A percentile compares a stretch with the other conserved stretches of the same genome.
Evolutionary conservation across 2,797 vertebrate species (phyloP).

Genomic region (Valencia hispanica): DNA sequence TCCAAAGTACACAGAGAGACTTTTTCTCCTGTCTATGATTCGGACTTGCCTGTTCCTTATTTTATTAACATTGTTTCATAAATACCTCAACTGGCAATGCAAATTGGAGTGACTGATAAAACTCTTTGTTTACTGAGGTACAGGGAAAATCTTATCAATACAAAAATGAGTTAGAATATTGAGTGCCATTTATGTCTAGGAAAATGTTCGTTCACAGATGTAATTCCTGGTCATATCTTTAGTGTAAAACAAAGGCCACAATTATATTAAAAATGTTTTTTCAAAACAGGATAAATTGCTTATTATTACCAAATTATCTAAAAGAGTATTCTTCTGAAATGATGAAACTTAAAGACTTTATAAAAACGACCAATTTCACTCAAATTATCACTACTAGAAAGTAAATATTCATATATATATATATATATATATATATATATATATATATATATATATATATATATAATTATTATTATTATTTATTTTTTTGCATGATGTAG

Average conservation of each 20-base stretch:
- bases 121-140: slow-evolving; percentile 52
- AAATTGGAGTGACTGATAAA: slow-evolving; percentile 49
- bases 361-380: neutral
- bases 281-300: neutral
- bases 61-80: slow-evolving; percentile 40
- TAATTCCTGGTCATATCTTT: slow-evolving; percentile 16
- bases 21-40: slow-evolving; percentile 15
- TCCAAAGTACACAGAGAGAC: slow-evolving; percentile 4
- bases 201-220: slow-evolving; percentile 34
- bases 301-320: neutral
- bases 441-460: too few relatives aligned
- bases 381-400: neutral
- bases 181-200: slow-evolving; percentile 36
- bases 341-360: neutral
- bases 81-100: slow-evolving; percentile 43
- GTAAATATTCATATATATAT: too few relatives aligned
- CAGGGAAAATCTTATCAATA: slow-evolving; percentile 61
- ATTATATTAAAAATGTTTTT: slow-evolving; percentile 8
- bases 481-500: neutral
- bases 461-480: too few relatives aligned
- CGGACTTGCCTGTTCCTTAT: slow-evolving; percentile 14
- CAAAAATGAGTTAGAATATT: slow-evolving; percentile 45
- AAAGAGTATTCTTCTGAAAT: neutral
- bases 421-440: too few relatives aligned
- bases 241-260: slow-evolving; percentile 16